Percentiles rank a stretch among this genome's conserved stretches.
Conservation (phyloP, 1,140 invertebrate species). For the Magallana ariakensis region DNA sequence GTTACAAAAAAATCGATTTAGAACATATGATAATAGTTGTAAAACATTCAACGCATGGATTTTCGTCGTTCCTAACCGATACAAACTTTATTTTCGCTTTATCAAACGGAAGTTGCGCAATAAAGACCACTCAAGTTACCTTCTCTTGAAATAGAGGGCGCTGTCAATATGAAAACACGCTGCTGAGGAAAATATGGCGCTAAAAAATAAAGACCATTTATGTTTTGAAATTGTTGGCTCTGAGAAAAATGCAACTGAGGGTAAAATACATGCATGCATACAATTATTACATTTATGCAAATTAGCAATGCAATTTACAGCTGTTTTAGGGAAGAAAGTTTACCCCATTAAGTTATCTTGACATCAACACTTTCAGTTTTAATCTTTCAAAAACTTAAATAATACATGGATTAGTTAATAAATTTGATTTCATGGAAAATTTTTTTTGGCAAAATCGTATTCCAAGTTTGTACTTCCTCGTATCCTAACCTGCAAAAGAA, state of each 20-base stretch:
- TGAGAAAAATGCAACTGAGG: conserved; percentile 25
- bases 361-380: too few relatives aligned
- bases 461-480: background rate
- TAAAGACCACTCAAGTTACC: background rate
- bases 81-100: background rate
- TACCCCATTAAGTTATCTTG: too few relatives aligned
- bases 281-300: too few relatives aligned
- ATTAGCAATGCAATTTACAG: too few relatives aligned
- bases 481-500: too few relatives aligned
- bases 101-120: conserved; percentile 14
- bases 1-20: background rate
- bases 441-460: background rate
- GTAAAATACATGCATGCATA: conserved; percentile 17
- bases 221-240: conserved; percentile 37
- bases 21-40: too few relatives aligned
- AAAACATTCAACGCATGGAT: too few relatives aligned
- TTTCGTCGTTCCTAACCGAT: too few relatives aligned
- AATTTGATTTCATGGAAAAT: too few relatives aligned
- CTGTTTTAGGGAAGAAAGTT: too few relatives aligned
- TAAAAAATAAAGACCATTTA: conserved; percentile 45
- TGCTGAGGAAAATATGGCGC: conserved; percentile 50
- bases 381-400: too few relatives aligned
- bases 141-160: background rate
- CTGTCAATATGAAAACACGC: background rate
- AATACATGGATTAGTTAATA: too few relatives aligned